phyloP scores from a whole-genome alignment of 1,140 invertebrate genomes.

The Drosophila kepulauana region DNA sequence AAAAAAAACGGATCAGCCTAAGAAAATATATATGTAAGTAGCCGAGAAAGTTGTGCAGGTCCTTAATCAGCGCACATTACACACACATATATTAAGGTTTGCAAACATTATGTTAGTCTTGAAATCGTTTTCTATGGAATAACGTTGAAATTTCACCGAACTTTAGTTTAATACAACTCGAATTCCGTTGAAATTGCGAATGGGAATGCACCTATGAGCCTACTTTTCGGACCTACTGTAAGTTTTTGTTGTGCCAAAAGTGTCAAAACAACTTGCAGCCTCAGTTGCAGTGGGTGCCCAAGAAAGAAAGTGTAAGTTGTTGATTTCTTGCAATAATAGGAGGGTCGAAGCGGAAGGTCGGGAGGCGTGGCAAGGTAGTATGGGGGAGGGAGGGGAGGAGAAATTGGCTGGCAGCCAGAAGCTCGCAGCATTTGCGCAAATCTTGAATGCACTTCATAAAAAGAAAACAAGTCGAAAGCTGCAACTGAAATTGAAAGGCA shows the following conservation, averaged over 20 bases:
- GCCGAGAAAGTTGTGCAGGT: constrained; percentile 47
- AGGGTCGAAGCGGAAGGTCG: not conserved
- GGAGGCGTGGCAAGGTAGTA: not conserved
- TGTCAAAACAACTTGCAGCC: constrained; percentile 77
- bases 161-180: too few relatives aligned
- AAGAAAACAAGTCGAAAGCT: constrained; percentile 34
- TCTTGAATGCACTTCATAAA: constrained; percentile 53
- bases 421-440: constrained; percentile 6
- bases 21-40: constrained; percentile 8
- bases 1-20: constrained; percentile 5
- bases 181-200: not conserved
- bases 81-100: constrained; percentile 1
- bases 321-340: constrained; percentile 46
- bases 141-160: not conserved
- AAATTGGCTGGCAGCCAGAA: constrained; percentile 39
- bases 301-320: constrained; percentile 75
- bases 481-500: constrained; percentile 75
- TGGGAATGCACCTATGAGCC: constrained; percentile 6
- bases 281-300: constrained; percentile 27
- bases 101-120: not conserved
- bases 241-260: constrained; percentile 68
- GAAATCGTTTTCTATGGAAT: not conserved
- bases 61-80: constrained; percentile 46
- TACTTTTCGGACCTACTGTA: constrained; percentile 39
- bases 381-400: too few relatives aligned